A percentile compares a stretch with the other conserved stretches of the same genome.
These are phyloP conservation scores for Malaclemys terrapin DNA, from an alignment of 2,113 vertebrate species.

Conservation along the genomic window DNA sequence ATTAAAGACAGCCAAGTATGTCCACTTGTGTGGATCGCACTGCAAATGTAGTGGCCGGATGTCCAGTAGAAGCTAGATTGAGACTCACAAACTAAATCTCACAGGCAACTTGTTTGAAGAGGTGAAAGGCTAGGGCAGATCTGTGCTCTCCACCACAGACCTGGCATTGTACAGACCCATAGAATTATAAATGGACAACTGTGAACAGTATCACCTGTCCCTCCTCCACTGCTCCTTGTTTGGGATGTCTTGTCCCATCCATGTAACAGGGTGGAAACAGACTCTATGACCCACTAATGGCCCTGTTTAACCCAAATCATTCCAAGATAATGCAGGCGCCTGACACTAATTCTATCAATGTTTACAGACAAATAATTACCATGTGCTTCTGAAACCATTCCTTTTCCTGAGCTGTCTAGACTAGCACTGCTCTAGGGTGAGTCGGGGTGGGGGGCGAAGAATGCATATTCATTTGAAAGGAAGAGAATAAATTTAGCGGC, in stretches of 20 bases:
- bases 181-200: background rate
- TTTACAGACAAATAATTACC: slow-evolving; percentile 30
- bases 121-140: background rate
- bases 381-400: background rate
- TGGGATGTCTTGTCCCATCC: background rate
- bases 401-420: slow-evolving; percentile 44
- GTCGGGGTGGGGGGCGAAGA: background rate
- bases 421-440: slow-evolving; percentile 26
- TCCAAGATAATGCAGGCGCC: background rate
- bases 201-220: background rate
- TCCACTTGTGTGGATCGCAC: background rate
- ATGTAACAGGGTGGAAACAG: background rate
- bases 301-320: background rate
- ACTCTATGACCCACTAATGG: background rate
- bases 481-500: background rate
- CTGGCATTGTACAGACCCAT: background rate
- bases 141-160: background rate
- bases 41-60: background rate
- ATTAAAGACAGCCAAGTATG: background rate
- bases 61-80: accelerated
- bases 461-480: background rate
- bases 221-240: background rate
- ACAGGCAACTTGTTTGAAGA: background rate
- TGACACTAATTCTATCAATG: background rate
- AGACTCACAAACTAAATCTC: background rate